Base-by-base conservation (phyloP, 2,113 vertebrate genomes). In the Corythornis cristatus region DNA sequence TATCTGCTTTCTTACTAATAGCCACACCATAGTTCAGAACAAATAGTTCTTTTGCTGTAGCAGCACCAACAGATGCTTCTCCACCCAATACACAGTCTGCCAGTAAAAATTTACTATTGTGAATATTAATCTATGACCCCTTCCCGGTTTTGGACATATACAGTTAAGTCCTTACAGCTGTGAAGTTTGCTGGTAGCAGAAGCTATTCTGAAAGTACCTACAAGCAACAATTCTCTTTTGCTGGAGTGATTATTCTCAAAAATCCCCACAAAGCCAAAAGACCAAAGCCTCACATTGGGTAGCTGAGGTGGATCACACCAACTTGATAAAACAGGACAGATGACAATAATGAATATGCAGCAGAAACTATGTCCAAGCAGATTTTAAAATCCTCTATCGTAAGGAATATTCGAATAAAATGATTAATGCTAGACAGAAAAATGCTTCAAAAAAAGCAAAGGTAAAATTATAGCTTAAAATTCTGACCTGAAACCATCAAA, bases 11-110 rank as follows among this genome's bases (percentile, higher is more conserved):
- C 72, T 76, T 70, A 48, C 28, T 6, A 12, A 12, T 13, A 67
- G 25, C 35, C 7, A 7, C 37, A 37, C 37, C 37, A 37, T 37
- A 37, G 37, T 37, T 37, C 37, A 37, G 37, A 37, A 37, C 37
- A 37, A 37, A 37, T 37, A 37, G 37, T 40, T 76, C 21, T 57
- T 35, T 65, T 40, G 42, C 45, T 28, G 2, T 19, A 66, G 46
- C 45, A 71, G 33, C 37, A 20, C 29, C 60, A 62, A 15, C 12
- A 78, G 51, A 9, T 35, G 33, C 15, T 33, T 23, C 56, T 66
- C 56, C 19, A 54, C 25, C 46, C 15, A 29, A n/a, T 4, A 11
- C 0, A 0, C 3, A 40, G 46, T 7, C 3, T 13, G 26, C 3
- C 8, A 57, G 33, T 2, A 37, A 65, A 68, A 25, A n/a, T 18